Evolutionary conservation across 2,797 vertebrate genomes (phyloP).

Genomic region (Phrynocephalus forsythii): DNA sequence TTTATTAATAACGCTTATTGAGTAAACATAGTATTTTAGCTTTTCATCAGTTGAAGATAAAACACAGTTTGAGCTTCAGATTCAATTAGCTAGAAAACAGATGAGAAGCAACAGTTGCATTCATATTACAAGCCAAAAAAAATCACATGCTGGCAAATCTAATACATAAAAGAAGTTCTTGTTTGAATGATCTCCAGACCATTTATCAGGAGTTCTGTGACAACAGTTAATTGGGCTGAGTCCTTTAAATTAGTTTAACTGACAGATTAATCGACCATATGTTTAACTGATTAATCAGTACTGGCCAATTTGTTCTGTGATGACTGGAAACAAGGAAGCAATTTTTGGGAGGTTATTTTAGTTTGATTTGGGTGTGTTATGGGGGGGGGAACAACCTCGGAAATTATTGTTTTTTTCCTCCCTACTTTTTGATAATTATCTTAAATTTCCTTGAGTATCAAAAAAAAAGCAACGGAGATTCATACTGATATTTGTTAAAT

Average conservation of each 20-base stretch:
- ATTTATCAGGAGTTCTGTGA: neutral
- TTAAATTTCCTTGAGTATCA: no score
- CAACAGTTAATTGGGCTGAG: slow-evolving; percentile 13
- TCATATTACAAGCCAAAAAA: neutral
- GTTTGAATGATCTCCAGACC: neutral
- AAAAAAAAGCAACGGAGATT: no score
- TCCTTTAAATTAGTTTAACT: slow-evolving; percentile 6
- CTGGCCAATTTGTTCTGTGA: neutral
- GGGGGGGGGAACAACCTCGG: no score
- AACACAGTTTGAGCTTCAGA: neutral
- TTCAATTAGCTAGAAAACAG: neutral
- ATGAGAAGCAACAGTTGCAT: neutral
- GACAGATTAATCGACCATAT: neutral
- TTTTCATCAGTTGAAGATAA: neutral
- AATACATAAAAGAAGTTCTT: neutral
- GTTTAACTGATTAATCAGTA: slow-evolving; percentile 11
- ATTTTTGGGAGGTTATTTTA: neutral
- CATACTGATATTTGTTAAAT: no score
- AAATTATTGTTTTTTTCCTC: no score
- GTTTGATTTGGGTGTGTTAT: neutral
- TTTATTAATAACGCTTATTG: neutral
- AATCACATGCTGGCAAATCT: neutral
- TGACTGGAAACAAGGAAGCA: neutral
- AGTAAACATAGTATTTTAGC: neutral
- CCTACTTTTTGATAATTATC: no score